Conservation (phyloP, 1,140 invertebrate genomes). For the Cylas formicarius region DNA sequence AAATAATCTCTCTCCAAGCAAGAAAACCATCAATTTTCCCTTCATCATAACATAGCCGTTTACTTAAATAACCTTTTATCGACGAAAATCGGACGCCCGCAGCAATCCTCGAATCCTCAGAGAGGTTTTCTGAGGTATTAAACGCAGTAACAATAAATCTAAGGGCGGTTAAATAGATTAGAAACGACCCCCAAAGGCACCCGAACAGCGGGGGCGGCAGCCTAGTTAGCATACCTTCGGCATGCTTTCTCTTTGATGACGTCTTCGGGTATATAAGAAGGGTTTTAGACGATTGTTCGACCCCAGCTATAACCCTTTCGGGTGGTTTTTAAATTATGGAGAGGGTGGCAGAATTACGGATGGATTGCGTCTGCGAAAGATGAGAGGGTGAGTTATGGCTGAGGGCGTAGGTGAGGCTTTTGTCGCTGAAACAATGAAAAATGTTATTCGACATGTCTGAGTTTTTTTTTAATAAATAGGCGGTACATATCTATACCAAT, state of each 20-base stretch:
- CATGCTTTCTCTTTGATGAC: too few species aligned
- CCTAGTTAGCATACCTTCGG: slow-evolving; percentile 24
- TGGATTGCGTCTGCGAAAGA: too few species aligned
- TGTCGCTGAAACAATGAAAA: too few species aligned
- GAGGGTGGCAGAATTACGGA: too few species aligned
- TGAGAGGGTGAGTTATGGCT: too few species aligned
- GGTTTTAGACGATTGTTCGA: slow-evolving; percentile 21
- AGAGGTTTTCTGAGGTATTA: too few species aligned
- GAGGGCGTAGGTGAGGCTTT: too few species aligned
- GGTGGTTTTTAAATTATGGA: slow-evolving; percentile 19
- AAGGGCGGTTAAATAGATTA: slow-evolving; percentile 24
- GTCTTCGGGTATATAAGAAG: slow-evolving; percentile 13
- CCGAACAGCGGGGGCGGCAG: slow-evolving; percentile 9
- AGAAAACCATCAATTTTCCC: too few species aligned
- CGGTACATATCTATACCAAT: too few species aligned
- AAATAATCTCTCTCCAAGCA: too few species aligned
- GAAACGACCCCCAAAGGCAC: slow-evolving; percentile 16
- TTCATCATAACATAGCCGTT: background rate
- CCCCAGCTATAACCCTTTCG: slow-evolving; percentile 14
- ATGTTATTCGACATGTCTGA: too few species aligned
- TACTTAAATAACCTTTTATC: slow-evolving; percentile 16
- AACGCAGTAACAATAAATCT: slow-evolving; percentile 25
- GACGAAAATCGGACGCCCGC: slow-evolving; percentile 14
- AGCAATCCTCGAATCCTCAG: slow-evolving; percentile 9
- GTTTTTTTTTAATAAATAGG: too few species aligned